phyloP scores from a whole-genome alignment of 2,888 invertebrate species.

The Pardosa pseudoannulata region DNA sequence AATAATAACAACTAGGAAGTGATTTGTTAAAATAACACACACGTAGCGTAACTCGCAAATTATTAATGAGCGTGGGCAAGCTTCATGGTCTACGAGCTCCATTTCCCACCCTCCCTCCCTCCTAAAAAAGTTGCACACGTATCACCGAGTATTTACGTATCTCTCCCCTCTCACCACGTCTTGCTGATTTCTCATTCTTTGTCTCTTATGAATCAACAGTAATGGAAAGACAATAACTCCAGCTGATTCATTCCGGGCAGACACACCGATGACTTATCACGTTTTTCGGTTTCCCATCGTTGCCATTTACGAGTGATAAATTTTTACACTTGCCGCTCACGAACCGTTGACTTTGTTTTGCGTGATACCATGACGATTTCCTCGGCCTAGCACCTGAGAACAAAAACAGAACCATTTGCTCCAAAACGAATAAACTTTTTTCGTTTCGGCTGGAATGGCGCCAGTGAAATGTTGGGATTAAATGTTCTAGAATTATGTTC shows the following conservation, averaged over 20 bases:
- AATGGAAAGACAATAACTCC: neutral
- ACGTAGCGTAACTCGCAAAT: neutral
- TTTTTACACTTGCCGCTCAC: neutral
- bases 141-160: too few species aligned
- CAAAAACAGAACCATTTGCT: neutral
- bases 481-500: neutral
- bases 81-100: too few species aligned
- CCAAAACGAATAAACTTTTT: neutral
- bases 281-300: neutral
- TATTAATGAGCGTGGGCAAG: neutral
- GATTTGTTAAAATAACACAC: too few species aligned
- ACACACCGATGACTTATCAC: neutral
- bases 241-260: neutral
- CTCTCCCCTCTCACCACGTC: too few species aligned
- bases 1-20: too few species aligned
- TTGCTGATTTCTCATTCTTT: neutral
- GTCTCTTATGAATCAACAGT: too few species aligned
- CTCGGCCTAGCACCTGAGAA: neutral
- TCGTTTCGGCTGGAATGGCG: neutral
- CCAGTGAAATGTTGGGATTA: neutral
- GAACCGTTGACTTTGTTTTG: neutral
- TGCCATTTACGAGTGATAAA: conserved; percentile 1
- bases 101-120: too few species aligned
- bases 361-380: neutral
- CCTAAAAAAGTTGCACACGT: too few species aligned